Evolutionary conservation across 2,888 invertebrate species (phyloP).

Genomic region (Lithophane ornitopus): DNA sequence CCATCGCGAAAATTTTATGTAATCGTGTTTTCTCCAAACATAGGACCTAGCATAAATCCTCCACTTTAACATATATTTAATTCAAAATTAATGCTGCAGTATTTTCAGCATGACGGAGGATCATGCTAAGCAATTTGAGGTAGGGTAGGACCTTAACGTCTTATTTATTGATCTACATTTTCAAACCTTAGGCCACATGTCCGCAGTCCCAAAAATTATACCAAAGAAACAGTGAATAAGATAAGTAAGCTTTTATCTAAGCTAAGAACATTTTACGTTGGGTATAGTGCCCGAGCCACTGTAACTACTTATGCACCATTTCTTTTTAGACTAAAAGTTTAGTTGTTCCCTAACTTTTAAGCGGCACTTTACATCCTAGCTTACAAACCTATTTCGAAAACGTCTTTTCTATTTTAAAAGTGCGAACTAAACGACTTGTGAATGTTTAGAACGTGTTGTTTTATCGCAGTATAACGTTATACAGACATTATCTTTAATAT

Average conservation of each 20-base stretch:
- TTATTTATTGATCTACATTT: not conserved
- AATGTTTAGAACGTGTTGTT: conserved; percentile 32
- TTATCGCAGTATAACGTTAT: conserved; percentile 19
- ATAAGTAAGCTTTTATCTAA: conserved; percentile 33
- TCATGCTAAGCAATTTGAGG: too few species aligned
- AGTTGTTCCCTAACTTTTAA: conserved; percentile 58
- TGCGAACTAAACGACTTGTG: conserved; percentile 27
- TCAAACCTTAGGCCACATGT: not conserved
- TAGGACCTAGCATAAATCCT: too few species aligned
- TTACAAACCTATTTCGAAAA: conserved; percentile 54
- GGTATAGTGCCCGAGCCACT: conserved; percentile 25
- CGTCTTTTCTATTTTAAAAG: conserved; percentile 57
- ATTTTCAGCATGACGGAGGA: too few species aligned
- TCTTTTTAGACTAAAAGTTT: conserved; percentile 53
- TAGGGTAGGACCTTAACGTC: too few species aligned
- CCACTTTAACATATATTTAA: too few species aligned
- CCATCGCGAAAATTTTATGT: too few species aligned
- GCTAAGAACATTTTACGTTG: conserved; percentile 31
- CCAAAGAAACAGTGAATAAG: conserved; percentile 6
- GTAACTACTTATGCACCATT: conserved; percentile 51
- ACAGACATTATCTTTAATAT: conserved; percentile 41
- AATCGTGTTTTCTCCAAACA: too few species aligned
- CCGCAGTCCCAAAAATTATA: conserved; percentile 18
- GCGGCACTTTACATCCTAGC: conserved; percentile 56
- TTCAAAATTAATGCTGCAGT: too few species aligned